Percentiles rank a stretch among this genome's conserved stretches.
Evolutionary conservation across 2,113 vertebrate species (phyloP).

Genomic region (Syrmaticus mikado): DNA sequence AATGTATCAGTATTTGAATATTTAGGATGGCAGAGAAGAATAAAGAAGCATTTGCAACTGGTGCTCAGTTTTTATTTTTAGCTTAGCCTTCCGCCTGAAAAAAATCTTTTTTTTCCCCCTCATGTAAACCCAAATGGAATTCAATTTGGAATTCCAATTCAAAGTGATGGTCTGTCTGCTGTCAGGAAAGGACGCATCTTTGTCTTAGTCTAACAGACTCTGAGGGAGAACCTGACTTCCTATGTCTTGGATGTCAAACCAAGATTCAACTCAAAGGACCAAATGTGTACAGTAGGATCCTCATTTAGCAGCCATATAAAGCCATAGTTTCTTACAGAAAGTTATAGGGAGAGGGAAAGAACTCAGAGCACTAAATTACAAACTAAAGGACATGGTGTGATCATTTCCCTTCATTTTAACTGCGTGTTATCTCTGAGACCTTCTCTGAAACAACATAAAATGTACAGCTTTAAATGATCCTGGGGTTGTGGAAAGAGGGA

Average conservation of each 20-base stretch:
- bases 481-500: background rate
- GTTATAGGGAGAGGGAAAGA: background rate
- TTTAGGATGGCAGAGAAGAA: background rate
- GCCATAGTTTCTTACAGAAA: background rate
- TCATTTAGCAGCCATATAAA: background rate
- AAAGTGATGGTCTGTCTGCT: background rate
- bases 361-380: background rate
- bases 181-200: background rate
- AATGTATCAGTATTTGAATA: background rate
- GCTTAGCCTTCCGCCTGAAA: background rate
- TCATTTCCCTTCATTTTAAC: background rate
- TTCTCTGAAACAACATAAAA: background rate
- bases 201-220: background rate
- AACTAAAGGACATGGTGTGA: background rate
- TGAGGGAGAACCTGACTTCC: background rate
- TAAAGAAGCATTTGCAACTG: background rate
- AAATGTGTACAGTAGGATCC: background rate
- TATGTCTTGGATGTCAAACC: background rate
- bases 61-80: background rate
- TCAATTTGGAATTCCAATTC: background rate
- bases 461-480: background rate
- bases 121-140: background rate
- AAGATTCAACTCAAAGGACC: background rate
- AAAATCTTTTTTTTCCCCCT: fast-evolving
- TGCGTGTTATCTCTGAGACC: background rate